Conservation (phyloP, 1,140 invertebrate species). For the Zaprionus capensis region DNA sequence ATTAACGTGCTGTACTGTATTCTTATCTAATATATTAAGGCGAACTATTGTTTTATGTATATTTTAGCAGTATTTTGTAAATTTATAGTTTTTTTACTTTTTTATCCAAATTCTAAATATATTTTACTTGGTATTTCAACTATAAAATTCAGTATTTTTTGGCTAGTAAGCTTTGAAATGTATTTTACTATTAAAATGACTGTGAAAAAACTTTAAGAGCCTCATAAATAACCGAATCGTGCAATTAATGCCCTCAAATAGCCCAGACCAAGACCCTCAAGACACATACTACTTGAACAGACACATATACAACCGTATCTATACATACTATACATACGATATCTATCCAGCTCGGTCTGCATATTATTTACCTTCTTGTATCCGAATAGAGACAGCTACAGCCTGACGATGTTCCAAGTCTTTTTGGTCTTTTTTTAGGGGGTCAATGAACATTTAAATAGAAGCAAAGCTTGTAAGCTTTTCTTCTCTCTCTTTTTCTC, state of each 20-base stretch:
- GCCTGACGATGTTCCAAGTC: slow-evolving; percentile 12
- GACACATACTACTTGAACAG: slow-evolving; percentile 5
- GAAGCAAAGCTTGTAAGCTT: slow-evolving; percentile 66
- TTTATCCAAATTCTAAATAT: background rate
- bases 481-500: slow-evolving; percentile 15
- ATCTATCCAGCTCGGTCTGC: background rate
- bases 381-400: slow-evolving; percentile 9
- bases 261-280: slow-evolving; percentile 3
- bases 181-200: background rate
- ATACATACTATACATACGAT: background rate
- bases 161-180: background rate
- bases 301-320: background rate
- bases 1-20: no score
- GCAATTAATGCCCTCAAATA: slow-evolving; percentile 14
- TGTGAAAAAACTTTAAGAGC: background rate
- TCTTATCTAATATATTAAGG: no score
- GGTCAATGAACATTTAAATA: slow-evolving; percentile 74
- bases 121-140: background rate
- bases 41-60: no score
- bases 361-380: background rate
- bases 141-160: background rate
- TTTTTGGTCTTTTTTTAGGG: slow-evolving; percentile 26
- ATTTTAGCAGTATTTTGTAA: no score
- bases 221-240: slow-evolving; percentile 6
- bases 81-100: no score